phyloP scores from a whole-genome alignment of 2,888 invertebrate genomes.

The Lithophane leautieri region DNA sequence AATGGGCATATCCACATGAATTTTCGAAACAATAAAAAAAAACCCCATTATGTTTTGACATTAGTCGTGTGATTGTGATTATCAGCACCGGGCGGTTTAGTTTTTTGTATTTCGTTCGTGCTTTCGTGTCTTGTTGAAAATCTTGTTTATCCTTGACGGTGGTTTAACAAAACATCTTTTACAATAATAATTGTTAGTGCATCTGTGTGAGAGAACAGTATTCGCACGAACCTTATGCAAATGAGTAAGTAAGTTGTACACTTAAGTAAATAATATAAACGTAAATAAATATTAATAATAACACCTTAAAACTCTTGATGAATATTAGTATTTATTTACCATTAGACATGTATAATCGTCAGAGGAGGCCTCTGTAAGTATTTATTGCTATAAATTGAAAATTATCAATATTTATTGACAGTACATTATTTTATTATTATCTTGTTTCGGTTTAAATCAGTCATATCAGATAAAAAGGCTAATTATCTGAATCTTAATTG shows the following conservation, averaged over 20 bases:
- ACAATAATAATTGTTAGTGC: conserved; percentile 45
- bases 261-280: conserved; percentile 29
- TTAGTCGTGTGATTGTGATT: conserved; percentile 17
- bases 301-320: background rate
- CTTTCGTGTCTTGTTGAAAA: conserved; percentile 54
- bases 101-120: conserved; percentile 54
- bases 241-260: conserved; percentile 49
- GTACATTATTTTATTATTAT: conserved; percentile 19
- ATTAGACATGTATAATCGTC: conserved; percentile 11
- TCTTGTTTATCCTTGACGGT: conserved; percentile 44
- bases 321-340: conserved; percentile 26
- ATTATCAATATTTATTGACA: background rate
- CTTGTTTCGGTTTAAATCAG: conserved; percentile 1
- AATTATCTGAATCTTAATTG: background rate
- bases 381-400: background rate
- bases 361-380: conserved; percentile 9
- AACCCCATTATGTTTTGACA: background rate
- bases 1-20: background rate
- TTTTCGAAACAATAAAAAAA: background rate
- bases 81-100: conserved; percentile 39
- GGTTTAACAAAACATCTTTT: conserved; percentile 58
- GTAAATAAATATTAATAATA: conserved; percentile 46
- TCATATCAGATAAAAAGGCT: conserved; percentile 30
- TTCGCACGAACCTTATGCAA: conserved; percentile 29
- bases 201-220: conserved; percentile 39